Evolutionary conservation across 2,888 invertebrate species (phyloP).

Genomic region (Dolomedes plantarius): DNA sequence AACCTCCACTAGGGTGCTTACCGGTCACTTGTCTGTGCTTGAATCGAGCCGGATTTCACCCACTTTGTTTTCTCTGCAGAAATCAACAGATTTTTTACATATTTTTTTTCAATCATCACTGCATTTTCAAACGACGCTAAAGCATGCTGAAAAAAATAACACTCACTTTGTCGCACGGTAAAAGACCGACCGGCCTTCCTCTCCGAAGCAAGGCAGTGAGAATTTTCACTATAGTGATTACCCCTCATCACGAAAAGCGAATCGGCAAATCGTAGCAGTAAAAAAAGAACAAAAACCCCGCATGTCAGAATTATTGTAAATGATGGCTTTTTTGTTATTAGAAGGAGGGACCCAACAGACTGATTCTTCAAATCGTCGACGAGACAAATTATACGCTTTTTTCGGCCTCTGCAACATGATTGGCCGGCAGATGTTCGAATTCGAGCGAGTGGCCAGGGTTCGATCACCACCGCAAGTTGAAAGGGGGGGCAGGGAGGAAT

Average conservation of each 20-base stretch:
- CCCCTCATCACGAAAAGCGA: background rate
- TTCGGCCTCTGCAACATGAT: slow-evolving; percentile 26
- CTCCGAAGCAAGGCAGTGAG: too few relatives aligned
- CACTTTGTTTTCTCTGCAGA: too few relatives aligned
- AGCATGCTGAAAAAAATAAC: too few relatives aligned
- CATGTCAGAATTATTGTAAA: slow-evolving; percentile 55
- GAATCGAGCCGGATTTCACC: too few relatives aligned
- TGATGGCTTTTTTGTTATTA: slow-evolving; percentile 49
- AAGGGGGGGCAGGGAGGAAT: slow-evolving; percentile 8
- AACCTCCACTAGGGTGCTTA: too few relatives aligned
- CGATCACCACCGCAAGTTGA: slow-evolving; percentile 59
- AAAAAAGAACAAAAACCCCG: slow-evolving; percentile 31
- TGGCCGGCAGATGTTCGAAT: slow-evolving; percentile 53
- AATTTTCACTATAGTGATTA: background rate
- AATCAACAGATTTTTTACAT: too few relatives aligned
- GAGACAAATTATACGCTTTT: slow-evolving; percentile 61
- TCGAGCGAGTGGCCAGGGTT: slow-evolving; percentile 47
- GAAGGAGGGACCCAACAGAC: slow-evolving; percentile 33
- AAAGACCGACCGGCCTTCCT: too few relatives aligned
- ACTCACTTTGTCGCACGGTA: too few relatives aligned
- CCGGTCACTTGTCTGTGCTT: too few relatives aligned
- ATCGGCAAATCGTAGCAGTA: slow-evolving; percentile 14
- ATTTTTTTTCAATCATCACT: too few relatives aligned
- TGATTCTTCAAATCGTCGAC: slow-evolving; percentile 60
- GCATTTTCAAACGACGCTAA: too few relatives aligned